Evolutionary conservation across 2,888 invertebrate species (phyloP), one percentile per base, ranked within the genome.

Genomic region (Epirrhoe tristata): DNA sequence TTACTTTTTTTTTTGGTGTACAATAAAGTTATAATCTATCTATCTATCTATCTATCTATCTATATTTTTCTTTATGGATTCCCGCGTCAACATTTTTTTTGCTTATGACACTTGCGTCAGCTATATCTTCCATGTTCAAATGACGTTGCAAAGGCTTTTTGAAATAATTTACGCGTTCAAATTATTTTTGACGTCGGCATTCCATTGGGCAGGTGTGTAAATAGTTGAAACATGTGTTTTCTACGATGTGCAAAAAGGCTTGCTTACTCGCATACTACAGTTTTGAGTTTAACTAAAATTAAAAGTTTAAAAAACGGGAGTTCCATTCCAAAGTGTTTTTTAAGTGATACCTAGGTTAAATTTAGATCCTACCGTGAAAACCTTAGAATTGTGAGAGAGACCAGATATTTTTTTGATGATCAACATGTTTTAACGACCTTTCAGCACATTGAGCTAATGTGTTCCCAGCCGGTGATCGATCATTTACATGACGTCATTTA

Each of bases 111-210:
- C 3, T 24, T 24, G 24, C 77, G 75, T 75, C 75, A 74, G 74
- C 70, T 36, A 24, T 63, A 61, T 65, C 66, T 71, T 65, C 66
- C 61, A 66, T 68, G 63, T 63, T 63, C 60, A 48, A 61, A 63
- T 74, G 74, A 74, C 74, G 77, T 69, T 67, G 70, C 63, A n/a
- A n/a, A 58, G 54, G 58, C 67, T 36, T 67, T 62, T 50, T 67
- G 55, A 36, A 63, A 62, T 60, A 48, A 70, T 67, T 67, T 60
- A 67, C 59, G 72, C 58, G 43, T 31, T 65, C 56, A 62, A 64
- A 63, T 63, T 66, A 46, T 58, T 68, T 71, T 65, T 60, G 66
- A 69, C 58, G 74, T 65, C n/a, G 36, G 43, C 57, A 66, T 53
- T 66, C 61, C 63, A 54, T 52, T 58, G 50, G 67, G 57, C 66